Evolutionary conservation across 2,113 vertebrate species (phyloP).

Genomic region (Platichthys stellatus): DNA sequence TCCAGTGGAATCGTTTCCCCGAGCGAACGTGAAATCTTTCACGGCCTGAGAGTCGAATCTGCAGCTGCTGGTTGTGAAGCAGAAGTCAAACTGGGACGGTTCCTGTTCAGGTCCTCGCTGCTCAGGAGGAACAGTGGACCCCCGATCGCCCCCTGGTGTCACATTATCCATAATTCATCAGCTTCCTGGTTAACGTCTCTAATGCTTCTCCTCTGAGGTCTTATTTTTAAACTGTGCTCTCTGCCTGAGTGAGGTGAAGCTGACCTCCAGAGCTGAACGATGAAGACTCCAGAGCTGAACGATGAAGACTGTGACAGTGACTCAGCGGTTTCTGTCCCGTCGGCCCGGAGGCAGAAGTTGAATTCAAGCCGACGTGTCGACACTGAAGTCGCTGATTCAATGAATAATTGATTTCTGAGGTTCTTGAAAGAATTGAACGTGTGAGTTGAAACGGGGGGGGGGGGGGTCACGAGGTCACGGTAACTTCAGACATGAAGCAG

Average conservation of each 20-base stretch:
- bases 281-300: not conserved
- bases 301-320: too few species aligned
- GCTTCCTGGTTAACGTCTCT: conserved; percentile 27
- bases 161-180: conserved; percentile 51
- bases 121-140: not conserved
- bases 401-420: conserved; percentile 52
- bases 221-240: conserved; percentile 38
- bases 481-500: conserved; percentile 16
- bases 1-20: too few species aligned
- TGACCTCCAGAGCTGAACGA: not conserved
- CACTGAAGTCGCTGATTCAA: conserved; percentile 10
- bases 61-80: too few species aligned
- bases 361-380: not conserved
- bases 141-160: conserved; percentile 39
- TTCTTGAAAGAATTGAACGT: conserved; percentile 6
- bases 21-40: too few species aligned
- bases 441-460: conserved; percentile 27
- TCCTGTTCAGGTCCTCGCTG: conserved; percentile 2
- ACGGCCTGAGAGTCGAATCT: too few species aligned
- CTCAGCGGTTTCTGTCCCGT: not conserved
- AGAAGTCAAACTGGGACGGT: not conserved
- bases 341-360: not conserved
- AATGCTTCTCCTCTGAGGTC: conserved; percentile 35
- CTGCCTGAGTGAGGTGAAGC: conserved; percentile 1
- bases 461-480: conserved; percentile 2